Evolutionary conservation across 2,797 vertebrate genomes (phyloP).

Genomic region (Trachops cirrhosus): DNA sequence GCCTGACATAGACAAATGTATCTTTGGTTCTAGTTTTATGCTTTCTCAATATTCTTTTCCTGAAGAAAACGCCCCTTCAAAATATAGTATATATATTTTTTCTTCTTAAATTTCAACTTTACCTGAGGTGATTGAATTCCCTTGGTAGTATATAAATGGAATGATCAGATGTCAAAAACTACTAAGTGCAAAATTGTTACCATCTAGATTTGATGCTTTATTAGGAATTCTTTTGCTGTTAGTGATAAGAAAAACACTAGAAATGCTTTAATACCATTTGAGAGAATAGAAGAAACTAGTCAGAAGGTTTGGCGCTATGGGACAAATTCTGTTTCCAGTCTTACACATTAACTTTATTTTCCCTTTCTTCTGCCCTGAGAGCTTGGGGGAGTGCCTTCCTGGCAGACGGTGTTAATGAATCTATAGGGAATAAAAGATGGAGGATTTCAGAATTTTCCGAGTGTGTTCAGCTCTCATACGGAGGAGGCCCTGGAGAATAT

Average conservation of each 20-base stretch:
- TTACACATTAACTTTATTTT: not conserved
- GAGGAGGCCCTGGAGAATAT: not conserved
- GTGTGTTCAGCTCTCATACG: not conserved
- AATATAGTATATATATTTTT: not conserved
- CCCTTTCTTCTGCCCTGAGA: not conserved
- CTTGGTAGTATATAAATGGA: not conserved
- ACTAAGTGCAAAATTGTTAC: not conserved
- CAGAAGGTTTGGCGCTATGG: not conserved
- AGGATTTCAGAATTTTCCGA: constrained; percentile 36
- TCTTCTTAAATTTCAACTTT: constrained; percentile 36
- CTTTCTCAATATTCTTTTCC: not conserved
- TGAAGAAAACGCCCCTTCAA: not conserved
- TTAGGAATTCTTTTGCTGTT: constrained; percentile 48
- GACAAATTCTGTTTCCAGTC: not conserved
- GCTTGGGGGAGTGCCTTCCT: not conserved
- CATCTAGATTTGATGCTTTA: not conserved
- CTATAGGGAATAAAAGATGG: not conserved
- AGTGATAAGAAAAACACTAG: not conserved
- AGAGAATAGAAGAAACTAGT: not conserved
- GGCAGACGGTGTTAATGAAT: constrained; percentile 13
- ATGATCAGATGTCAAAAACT: not conserved
- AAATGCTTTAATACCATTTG: constrained; percentile 36
- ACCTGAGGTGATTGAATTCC: not conserved
- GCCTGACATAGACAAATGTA: not conserved
- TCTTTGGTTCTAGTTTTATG: not conserved